Base-by-base conservation (phyloP, 2,797 vertebrate species). In the Podargus strigoides region DNA sequence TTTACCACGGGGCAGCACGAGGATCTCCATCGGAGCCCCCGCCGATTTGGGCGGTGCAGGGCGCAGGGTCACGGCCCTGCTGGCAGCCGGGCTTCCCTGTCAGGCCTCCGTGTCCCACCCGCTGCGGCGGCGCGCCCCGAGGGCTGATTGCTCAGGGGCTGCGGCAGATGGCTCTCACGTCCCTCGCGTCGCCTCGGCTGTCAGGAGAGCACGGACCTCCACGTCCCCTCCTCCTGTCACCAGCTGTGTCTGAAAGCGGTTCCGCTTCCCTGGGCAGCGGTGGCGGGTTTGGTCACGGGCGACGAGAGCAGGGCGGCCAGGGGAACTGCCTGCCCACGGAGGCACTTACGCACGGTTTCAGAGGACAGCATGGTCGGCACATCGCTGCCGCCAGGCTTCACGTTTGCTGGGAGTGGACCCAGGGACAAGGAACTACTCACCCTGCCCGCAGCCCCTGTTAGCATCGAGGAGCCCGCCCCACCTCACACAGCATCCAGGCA, bases 401-500 rank as follows among this genome's bases (percentile, higher is more conserved):
- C 13, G 6, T 4, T n/a, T 0, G 3, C 44, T 24, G 11, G 8
- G 76, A 42, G 50, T 46, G 8, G 21, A 22, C 1, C 37, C 10
- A 0, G 14, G 26, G 46, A 2, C 22, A 4, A 8, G 50, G 34
- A 21, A 52, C 16, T 26, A 3, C 15, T 13, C 4, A 0, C 2
- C 22, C 26, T 7, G 37, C 24, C 30, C 8, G 4, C 59, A 41
- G 49, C 24, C 18, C 32, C 34, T 7, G 3, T 8, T 10, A 4
- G 44, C 26, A 0, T 2, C 10, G 1, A 20, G 37, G 20, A 30
- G 21, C 26, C 50, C 3, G 0, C 78, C 1, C 6, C 8, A 2
- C 70, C 63, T 19, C 7, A 3, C 30, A 0, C 24, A 1, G 68
- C 28, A 0, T 3, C 23, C 34, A 0, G 4, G 4, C 32, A 3